A percentile compares a stretch with the other conserved stretches of the same genome.
These are phyloP conservation scores for Scopus umbretta DNA, from an alignment of 2,113 vertebrate genomes.

Conservation along the genomic window DNA sequence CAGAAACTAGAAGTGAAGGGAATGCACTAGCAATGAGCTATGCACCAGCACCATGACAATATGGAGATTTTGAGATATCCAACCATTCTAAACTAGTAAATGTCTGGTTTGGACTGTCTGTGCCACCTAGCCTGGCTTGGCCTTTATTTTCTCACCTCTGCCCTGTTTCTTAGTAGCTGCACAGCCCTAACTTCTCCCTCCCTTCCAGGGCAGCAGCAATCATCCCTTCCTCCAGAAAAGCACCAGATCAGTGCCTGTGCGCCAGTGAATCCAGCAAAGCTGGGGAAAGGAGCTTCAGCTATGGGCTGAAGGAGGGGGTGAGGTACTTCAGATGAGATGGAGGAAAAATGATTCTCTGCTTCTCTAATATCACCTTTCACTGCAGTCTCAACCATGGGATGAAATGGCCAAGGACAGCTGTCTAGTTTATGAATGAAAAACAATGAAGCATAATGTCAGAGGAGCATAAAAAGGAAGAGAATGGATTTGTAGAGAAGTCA, in stretches of 20 bases:
- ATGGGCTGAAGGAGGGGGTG: neutral
- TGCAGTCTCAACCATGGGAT: neutral
- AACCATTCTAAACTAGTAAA: neutral
- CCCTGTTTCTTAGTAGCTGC: neutral
- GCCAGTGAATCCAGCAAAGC: neutral
- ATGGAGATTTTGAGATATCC: neutral
- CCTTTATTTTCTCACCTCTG: neutral
- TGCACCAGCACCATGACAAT: neutral
- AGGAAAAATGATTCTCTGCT: neutral
- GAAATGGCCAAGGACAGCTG: neutral
- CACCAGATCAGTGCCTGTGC: neutral
- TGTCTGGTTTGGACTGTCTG: neutral
- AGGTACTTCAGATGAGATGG: neutral
- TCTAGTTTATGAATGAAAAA: neutral
- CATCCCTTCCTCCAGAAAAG: neutral
- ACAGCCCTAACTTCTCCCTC: neutral
- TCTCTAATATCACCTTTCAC: neutral
- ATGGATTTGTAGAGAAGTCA: neutral
- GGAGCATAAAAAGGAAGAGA: neutral
- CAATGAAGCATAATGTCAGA: neutral
- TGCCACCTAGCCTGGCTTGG: neutral
- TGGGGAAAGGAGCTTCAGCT: neutral
- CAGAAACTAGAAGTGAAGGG: neutral
- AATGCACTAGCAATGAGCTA: neutral
- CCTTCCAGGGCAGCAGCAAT: neutral